phyloP scores from a whole-genome alignment of 2,888 invertebrate genomes.

The Margaritifera margaritifera region DNA sequence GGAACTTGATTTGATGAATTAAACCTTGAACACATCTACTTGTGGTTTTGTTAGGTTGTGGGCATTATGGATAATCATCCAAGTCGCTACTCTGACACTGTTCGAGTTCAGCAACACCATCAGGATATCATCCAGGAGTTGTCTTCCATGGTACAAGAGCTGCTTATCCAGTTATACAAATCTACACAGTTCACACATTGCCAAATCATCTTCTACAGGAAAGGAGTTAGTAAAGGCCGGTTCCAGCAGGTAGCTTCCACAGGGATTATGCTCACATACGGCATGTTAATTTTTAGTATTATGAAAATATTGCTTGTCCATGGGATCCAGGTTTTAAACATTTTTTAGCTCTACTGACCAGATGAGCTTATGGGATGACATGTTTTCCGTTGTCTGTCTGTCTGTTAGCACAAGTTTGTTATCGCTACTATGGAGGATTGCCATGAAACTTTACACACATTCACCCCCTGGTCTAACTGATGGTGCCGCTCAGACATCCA shows the following conservation, averaged over 20 bases:
- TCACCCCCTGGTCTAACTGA: too few relatives aligned
- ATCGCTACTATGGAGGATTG: too few relatives aligned
- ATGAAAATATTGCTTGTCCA: too few relatives aligned
- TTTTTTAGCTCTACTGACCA: too few relatives aligned
- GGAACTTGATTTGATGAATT: not conserved
- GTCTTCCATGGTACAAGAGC: constrained; percentile 97
- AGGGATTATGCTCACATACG: too few relatives aligned
- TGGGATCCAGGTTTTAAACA: too few relatives aligned
- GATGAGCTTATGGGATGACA: too few relatives aligned
- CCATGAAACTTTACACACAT: too few relatives aligned
- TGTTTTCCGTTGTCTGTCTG: too few relatives aligned
- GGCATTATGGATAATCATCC: constrained; percentile 99
- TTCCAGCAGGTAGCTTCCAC: constrained; percentile 84
- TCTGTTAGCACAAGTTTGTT: too few relatives aligned
- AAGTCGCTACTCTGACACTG: constrained; percentile 97
- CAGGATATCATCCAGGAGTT: constrained; percentile 99
- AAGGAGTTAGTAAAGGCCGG: constrained; percentile 99
- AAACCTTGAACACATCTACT: constrained; percentile 10
- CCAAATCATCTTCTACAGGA: constrained; percentile 98
- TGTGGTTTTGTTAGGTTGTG: constrained; percentile 78
- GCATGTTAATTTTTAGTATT: too few relatives aligned
- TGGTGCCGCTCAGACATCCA: too few relatives aligned
- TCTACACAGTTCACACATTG: constrained; percentile 99
- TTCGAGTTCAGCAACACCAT: constrained; percentile 95
- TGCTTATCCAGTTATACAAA: constrained; percentile 99